Evolutionary conservation across 2,797 vertebrate species (phyloP).

Genomic region (Amazona ochrocephala): DNA sequence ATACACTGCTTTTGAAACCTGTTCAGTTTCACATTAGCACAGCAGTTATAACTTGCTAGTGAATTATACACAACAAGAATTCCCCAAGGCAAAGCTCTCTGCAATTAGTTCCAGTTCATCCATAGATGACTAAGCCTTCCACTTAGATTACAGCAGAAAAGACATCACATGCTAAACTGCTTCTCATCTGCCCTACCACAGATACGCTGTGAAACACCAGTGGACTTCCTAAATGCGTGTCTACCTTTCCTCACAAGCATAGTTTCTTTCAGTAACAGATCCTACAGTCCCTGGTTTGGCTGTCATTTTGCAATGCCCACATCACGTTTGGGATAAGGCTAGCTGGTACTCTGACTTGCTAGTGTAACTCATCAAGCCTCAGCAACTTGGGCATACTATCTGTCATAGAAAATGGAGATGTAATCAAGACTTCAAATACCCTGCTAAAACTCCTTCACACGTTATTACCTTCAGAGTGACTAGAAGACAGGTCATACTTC

Average conservation of each 20-base stretch:
- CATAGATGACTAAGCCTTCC: neutral
- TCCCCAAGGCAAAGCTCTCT: neutral
- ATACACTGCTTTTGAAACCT: neutral
- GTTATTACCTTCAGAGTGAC: neutral
- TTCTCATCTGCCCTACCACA: neutral
- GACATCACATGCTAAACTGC: neutral
- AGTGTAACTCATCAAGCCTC: neutral
- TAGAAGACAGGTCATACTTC: neutral
- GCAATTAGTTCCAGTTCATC: constrained; percentile 4
- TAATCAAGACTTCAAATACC: neutral
- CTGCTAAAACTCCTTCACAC: neutral
- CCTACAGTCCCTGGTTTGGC: neutral
- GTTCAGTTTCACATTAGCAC: neutral
- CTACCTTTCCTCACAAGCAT: neutral
- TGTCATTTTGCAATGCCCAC: neutral
- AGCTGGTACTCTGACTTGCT: neutral
- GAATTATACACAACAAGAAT: neutral
- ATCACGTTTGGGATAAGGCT: neutral
- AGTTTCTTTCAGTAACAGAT: neutral
- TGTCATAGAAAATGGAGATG: neutral
- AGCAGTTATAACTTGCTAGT: neutral
- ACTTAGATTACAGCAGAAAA: neutral
- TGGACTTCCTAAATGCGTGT: rapidly evolving
- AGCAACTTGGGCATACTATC: neutral
- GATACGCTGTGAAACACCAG: neutral